Evolutionary conservation across 2,797 vertebrate species (phyloP).

Genomic region (Falco novaeseelandiae): DNA sequence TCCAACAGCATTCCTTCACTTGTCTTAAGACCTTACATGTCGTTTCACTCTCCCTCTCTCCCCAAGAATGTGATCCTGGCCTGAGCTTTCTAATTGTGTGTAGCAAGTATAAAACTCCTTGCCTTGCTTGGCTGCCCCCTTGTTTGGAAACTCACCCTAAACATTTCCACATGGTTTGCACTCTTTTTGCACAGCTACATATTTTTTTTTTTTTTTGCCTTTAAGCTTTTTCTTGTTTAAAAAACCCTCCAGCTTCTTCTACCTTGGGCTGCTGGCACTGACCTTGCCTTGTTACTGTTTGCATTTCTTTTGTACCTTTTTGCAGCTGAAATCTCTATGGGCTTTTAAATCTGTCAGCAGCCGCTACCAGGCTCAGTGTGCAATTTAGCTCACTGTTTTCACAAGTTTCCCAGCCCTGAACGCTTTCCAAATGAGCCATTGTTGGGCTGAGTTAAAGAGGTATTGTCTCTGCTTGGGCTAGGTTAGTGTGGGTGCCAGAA

Average conservation of each 20-base stretch:
- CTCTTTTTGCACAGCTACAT: constrained; percentile 44
- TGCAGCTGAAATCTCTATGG: constrained; percentile 56
- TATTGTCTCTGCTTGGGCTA: constrained; percentile 47
- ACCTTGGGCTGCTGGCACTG: constrained; percentile 63
- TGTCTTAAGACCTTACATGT: constrained; percentile 53
- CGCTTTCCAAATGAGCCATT: constrained; percentile 67
- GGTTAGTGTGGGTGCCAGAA: constrained; percentile 16
- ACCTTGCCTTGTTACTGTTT: constrained; percentile 66
- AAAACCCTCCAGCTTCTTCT: constrained; percentile 17
- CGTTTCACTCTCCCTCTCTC: constrained; percentile 18
- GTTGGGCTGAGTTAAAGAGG: constrained; percentile 64
- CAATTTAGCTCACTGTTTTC: constrained; percentile 71
- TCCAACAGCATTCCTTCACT: constrained; percentile 59
- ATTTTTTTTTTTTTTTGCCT: not conserved
- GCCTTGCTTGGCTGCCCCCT: constrained; percentile 64
- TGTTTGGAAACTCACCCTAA: constrained; percentile 72
- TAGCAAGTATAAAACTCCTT: constrained; percentile 66
- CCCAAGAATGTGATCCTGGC: constrained; percentile 62
- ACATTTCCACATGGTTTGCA: constrained; percentile 74
- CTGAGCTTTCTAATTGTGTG: constrained; percentile 62
- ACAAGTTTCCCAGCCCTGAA: constrained; percentile 64
- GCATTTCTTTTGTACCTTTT: constrained; percentile 72
- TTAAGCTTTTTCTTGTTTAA: constrained; percentile 23
- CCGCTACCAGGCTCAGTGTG: constrained; percentile 70
- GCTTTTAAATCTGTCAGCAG: constrained; percentile 72